phyloP scores from a whole-genome alignment of 2,797 vertebrate species.

The Leptodactylus fallax region DNA sequence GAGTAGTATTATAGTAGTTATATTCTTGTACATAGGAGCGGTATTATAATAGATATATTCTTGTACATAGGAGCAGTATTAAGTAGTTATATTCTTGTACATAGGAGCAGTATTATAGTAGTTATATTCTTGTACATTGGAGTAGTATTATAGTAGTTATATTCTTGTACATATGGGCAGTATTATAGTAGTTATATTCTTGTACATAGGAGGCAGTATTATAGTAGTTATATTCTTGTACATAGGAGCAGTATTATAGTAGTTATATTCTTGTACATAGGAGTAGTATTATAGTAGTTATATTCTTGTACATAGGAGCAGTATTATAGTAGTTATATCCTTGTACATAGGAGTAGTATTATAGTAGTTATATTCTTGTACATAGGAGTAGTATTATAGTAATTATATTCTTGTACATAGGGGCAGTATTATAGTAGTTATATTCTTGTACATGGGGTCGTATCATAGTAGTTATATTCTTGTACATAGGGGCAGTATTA shows the following conservation, averaged over 20 bases:
- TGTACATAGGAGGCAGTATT: background rate
- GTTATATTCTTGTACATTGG: background rate
- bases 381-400: conserved; percentile 2
- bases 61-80: background rate
- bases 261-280: conserved; percentile 3
- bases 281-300: conserved; percentile 5
- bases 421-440: background rate
- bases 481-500: background rate
- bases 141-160: conserved; percentile 10
- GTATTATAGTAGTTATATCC: conserved; percentile 8
- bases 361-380: no score
- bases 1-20: background rate
- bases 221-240: conserved; percentile 15
- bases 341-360: background rate
- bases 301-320: background rate
- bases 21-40: background rate
- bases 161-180: background rate
- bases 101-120: background rate
- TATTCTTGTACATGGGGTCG: background rate
- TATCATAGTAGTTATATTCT: no score
- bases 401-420: no score
- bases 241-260: background rate
- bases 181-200: background rate
- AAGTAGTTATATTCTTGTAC: background rate
- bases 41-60: background rate